Evolutionary conservation across 2,888 invertebrate species (phyloP).

Genomic region (Epistrophe eligans): DNA sequence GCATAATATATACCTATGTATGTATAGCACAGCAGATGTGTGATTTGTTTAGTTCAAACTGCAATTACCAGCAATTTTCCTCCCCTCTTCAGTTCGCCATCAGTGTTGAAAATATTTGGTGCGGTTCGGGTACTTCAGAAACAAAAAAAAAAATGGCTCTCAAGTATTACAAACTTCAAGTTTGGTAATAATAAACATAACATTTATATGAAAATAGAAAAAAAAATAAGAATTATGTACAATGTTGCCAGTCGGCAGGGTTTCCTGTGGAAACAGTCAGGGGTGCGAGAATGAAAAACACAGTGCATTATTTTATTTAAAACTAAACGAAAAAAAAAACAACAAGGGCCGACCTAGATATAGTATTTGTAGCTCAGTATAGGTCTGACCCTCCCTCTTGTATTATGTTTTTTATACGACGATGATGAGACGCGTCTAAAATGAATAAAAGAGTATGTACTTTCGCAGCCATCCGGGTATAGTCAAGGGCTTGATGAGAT

Average conservation of each 20-base stretch:
- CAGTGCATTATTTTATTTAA: constrained; percentile 30
- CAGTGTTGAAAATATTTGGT: constrained; percentile 43
- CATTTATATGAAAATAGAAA: constrained; percentile 57
- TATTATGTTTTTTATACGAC: neutral
- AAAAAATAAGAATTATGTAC: constrained; percentile 45
- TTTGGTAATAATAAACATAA: constrained; percentile 73
- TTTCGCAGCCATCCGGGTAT: constrained; percentile 73
- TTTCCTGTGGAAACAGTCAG: constrained; percentile 48
- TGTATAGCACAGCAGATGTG: constrained; percentile 61
- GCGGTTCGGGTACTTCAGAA: constrained; percentile 71
- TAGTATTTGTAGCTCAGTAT: constrained; percentile 18
- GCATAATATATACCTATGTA: too few species aligned
- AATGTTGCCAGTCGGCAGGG: constrained; percentile 71
- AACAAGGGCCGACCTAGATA: constrained; percentile 65
- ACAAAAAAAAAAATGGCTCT: constrained; percentile 74
- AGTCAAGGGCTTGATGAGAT: constrained; percentile 70
- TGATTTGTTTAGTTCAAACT: constrained; percentile 75
- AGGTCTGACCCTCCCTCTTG: constrained; percentile 66
- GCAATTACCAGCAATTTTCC: constrained; percentile 73
- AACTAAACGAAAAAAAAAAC: constrained; percentile 18
- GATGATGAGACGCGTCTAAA: constrained; percentile 15
- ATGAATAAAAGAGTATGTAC: constrained; percentile 49
- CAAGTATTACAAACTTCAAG: constrained; percentile 66
- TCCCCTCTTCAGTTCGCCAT: constrained; percentile 14
- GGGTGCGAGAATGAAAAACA: constrained; percentile 50